phyloP scores from a whole-genome alignment of 2,888 invertebrate species.

The Metacarcinus magister region DNA sequence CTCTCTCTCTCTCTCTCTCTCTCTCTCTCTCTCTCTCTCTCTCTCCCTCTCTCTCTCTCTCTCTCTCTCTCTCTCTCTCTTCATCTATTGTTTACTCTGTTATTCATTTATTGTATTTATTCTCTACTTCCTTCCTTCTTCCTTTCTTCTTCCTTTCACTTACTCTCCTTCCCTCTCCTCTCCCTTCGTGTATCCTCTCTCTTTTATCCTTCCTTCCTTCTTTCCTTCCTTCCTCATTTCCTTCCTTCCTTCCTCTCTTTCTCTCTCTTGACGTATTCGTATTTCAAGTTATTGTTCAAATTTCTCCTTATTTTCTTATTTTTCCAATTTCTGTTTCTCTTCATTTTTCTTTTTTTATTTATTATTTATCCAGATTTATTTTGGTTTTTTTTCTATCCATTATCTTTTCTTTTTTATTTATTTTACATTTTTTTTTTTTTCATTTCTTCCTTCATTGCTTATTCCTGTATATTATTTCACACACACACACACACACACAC shows the following conservation, averaged over 20 bases:
- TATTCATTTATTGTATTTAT: background rate
- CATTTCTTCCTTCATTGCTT: too few relatives aligned
- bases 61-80: background rate
- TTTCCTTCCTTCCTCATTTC: background rate
- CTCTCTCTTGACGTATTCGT: background rate
- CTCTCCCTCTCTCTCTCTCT: background rate
- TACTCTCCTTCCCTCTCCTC: background rate
- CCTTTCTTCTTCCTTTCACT: background rate
- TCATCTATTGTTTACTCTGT: background rate
- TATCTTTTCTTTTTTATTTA: too few relatives aligned
- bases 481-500: too few relatives aligned
- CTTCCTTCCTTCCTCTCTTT: background rate
- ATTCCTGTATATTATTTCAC: too few relatives aligned
- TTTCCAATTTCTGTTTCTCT: too few relatives aligned
- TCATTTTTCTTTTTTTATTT: background rate
- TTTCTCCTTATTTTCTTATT: background rate
- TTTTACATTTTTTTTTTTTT: too few relatives aligned
- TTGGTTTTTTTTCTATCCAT: background rate
- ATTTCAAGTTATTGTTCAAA: background rate
- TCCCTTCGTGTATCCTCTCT: background rate
- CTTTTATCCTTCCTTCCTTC: background rate
- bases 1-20: background rate
- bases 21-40: background rate
- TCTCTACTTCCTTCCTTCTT: background rate
- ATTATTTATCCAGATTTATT: background rate